These are phyloP conservation scores for Malaclemys terrapin DNA, from an alignment of 2,113 vertebrate species.

Conservation along the genomic window DNA sequence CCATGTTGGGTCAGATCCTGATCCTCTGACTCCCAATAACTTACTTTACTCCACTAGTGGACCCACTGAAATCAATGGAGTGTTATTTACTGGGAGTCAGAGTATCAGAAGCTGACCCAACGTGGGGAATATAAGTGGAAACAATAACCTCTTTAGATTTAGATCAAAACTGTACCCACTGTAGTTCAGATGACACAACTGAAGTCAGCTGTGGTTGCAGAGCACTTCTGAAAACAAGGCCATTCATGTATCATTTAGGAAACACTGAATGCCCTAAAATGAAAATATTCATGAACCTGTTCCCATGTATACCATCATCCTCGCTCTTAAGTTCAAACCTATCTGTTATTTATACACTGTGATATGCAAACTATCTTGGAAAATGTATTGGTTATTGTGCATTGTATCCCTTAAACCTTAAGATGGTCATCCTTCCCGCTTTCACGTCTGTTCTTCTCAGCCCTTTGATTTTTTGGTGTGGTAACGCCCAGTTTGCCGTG, in stretches of 20 bases:
- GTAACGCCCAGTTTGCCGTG: too few species aligned
- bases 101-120: too few species aligned
- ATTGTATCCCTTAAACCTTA: rapidly evolving
- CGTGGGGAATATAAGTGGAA: too few species aligned
- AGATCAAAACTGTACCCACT: not conserved
- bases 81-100: not conserved
- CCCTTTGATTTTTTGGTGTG: rapidly evolving
- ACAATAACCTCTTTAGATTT: not conserved
- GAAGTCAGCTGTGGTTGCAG: not conserved
- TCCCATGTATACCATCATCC: not conserved
- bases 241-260: not conserved
- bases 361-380: not conserved
- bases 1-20: too few species aligned
- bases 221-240: not conserved
- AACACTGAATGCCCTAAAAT: not conserved
- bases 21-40: too few species aligned
- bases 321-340: rapidly evolving
- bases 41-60: too few species aligned
- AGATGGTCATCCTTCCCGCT: not conserved
- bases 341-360: rapidly evolving
- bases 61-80: too few species aligned
- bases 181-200: not conserved
- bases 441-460: not conserved
- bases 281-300: not conserved
- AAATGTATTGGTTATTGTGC: not conserved